Base-by-base conservation (phyloP, 2,888 invertebrate genomes). In the Lumbricus terrestris region DNA sequence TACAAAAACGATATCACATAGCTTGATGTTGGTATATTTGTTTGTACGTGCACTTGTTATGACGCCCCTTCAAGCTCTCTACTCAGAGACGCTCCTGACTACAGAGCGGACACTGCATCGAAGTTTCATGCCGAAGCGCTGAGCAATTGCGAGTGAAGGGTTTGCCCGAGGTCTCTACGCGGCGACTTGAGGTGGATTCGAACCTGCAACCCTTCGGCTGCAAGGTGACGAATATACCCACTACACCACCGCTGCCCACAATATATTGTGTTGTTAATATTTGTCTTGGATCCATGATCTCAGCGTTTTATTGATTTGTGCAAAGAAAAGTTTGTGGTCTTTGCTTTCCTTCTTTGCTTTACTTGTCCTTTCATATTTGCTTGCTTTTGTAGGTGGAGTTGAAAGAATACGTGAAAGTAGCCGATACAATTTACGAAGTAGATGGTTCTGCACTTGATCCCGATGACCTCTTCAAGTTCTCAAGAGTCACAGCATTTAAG, bases 351-450 rank as follows among this genome's bases (percentile, higher is more conserved):
- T 16, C 13, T 54, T 29, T 82, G 23, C 35, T 89, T 42, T 3
- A 35, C 42, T 35, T 90, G 90, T 54, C 23, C 29, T 89, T n/a
- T 54, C n/a, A 38, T 90, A 29, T 83, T 54, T 20, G n/a, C 88
- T 69, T 88, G 29, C 33, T 83, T 33, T 88, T 54, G 8, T 92
- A 95, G 95, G 97, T 98, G 3, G 96, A 97, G 94, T 95, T 98
- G 88, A 96, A 96, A 37, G 98, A 95, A 91, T 95, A 94, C 93
- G 93, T 95, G 11, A 98, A 98, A 95, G 96, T 97, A 92, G 97
- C 97, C 90, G 95, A 96, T 93, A 96, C 95, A 92, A 95, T 96
- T 90, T 95, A 96, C 93, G 95, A 95, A 93, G 95, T 97, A 18
- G 96, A 97, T 93, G 93, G 91, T 54, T 92, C 92, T 47, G 92